These are phyloP conservation scores for Caranx melampygus DNA, from an alignment of 2,113 vertebrate species.

Conservation along the genomic window DNA sequence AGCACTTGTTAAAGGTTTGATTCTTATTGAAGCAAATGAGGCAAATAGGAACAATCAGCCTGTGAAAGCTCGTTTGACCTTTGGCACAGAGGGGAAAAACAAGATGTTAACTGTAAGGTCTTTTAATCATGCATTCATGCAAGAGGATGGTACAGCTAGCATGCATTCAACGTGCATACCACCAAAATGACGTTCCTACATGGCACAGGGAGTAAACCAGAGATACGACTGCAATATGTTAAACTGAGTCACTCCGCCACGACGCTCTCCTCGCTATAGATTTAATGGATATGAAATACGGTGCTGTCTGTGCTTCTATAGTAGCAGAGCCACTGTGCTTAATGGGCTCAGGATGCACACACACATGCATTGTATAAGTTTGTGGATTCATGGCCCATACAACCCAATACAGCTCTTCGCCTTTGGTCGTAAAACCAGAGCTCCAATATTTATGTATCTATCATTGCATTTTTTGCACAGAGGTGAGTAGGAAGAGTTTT, in stretches of 20 bases:
- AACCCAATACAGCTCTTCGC: not conserved
- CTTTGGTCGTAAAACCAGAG: not conserved
- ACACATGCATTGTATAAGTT: not conserved
- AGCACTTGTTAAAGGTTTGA: conserved; percentile 66
- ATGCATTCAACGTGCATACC: conserved; percentile 6
- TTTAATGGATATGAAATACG: not conserved
- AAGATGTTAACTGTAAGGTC: conserved; percentile 51
- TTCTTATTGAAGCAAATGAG: conserved; percentile 75
- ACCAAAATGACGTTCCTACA: not conserved
- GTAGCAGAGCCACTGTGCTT: not conserved
- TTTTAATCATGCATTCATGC: conserved; percentile 34
- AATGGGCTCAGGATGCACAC: not conserved
- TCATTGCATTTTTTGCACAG: not conserved
- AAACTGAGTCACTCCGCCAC: not conserved
- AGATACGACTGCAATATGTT: not conserved
- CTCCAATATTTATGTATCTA: not conserved
- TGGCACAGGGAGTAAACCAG: not conserved
- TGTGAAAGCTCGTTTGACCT: conserved; percentile 56
- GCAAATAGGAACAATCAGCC: conserved; percentile 53
- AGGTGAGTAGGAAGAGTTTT: not conserved
- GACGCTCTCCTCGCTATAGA: not conserved
- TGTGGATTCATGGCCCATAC: no score
- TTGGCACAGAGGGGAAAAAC: conserved; percentile 64
- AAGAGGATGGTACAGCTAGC: conserved; percentile 18
- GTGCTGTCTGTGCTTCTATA: not conserved